Evolutionary conservation across 2,113 vertebrate species (phyloP).

Genomic region (Campylorhamphus procurvoides): DNA sequence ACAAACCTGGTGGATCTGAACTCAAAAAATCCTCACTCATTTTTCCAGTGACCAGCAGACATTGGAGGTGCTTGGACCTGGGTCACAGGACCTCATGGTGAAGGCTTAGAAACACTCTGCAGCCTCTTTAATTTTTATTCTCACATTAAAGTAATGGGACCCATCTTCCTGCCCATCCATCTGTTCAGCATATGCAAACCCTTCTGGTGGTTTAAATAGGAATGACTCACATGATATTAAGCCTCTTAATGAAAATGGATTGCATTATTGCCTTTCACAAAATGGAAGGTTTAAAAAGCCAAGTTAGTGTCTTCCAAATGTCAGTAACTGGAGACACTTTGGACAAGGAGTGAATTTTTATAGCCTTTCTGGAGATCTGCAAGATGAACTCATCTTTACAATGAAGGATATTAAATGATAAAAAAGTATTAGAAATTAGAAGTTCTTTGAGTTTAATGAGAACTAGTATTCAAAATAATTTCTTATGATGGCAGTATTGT

Average conservation of each 20-base stretch:
- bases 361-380: background rate
- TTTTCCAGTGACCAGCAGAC: background rate
- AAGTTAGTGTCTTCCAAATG: slow-evolving; percentile 35
- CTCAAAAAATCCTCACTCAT: background rate
- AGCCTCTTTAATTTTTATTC: slow-evolving; percentile 13
- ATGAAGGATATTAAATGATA: background rate
- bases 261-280: slow-evolving; percentile 20
- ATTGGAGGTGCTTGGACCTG: background rate
- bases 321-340: slow-evolving; percentile 9
- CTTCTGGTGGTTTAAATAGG: slow-evolving; percentile 45
- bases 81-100: background rate
- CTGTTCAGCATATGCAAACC: slow-evolving; percentile 36
- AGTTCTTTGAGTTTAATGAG: background rate
- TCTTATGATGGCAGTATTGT: background rate
- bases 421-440: background rate
- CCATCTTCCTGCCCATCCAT: slow-evolving; percentile 46
- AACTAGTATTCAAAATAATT: background rate
- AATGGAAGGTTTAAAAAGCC: slow-evolving; percentile 55
- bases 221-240: slow-evolving; percentile 56
- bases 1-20: background rate
- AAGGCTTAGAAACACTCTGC: background rate
- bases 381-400: background rate
- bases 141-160: slow-evolving; percentile 37
- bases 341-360: background rate
- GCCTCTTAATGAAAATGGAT: slow-evolving; percentile 54